These are phyloP conservation scores for Crotalus viridis DNA, from an alignment of 2,113 vertebrate species.

Conservation along the genomic window DNA sequence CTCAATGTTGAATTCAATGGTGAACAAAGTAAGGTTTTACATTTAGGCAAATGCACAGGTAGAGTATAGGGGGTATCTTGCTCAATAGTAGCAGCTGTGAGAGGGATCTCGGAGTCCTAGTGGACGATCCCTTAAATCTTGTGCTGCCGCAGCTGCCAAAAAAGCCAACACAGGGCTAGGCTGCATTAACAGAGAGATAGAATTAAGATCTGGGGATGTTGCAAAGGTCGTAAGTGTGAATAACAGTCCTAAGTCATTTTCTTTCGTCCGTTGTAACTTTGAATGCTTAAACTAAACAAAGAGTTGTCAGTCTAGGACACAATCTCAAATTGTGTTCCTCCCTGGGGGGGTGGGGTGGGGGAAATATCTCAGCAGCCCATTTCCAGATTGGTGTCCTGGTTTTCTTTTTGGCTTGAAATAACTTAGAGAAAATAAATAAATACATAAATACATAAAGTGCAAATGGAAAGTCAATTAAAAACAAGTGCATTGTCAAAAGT, in stretches of 20 bases:
- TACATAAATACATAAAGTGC: background rate
- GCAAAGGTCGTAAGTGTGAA: background rate
- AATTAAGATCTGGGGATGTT: background rate
- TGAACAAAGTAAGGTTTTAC: too few relatives aligned
- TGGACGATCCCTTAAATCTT: too few relatives aligned
- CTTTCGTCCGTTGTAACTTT: background rate
- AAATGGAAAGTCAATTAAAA: slow-evolving; percentile 18
- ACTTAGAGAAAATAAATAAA: background rate
- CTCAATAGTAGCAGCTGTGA: too few relatives aligned
- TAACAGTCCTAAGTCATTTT: background rate
- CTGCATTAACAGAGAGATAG: too few relatives aligned
- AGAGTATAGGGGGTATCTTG: too few relatives aligned
- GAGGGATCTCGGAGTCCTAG: too few relatives aligned
- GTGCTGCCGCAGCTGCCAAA: too few relatives aligned
- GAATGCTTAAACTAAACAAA: background rate
- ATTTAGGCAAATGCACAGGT: too few relatives aligned
- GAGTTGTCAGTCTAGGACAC: background rate
- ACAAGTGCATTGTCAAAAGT: background rate
- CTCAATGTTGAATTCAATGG: too few relatives aligned
- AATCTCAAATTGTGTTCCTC: background rate
- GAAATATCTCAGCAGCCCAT: background rate
- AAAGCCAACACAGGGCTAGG: too few relatives aligned
- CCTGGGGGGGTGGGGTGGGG: too few relatives aligned
- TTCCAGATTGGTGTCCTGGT: background rate
- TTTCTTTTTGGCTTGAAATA: background rate